Base-by-base conservation (phyloP, 2,113 vertebrate genomes). In the Benitochromis conjunctus region DNA sequence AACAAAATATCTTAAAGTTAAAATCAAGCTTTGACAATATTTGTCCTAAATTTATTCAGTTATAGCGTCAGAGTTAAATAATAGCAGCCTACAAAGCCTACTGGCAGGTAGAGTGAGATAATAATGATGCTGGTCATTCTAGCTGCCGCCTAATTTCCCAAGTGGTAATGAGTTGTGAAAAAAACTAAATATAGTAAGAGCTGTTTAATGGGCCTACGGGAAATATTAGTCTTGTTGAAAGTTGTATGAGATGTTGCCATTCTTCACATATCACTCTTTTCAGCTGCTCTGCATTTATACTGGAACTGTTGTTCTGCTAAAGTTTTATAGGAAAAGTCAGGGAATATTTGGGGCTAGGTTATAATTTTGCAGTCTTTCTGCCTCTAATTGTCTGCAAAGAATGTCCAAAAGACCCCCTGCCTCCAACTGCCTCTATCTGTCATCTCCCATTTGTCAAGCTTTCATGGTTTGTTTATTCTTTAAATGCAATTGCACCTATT, bases 381-480 rank as follows among this genome's bases (percentile, higher is more conserved):
- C 14, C 36, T 46, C 36, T 43, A 5, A 62, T 46, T 41, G 41
- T 55, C 84, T 9, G 74, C 48, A 71, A 43, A 36, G 62, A 80
- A n/a, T 1, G 6, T 76, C 78, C 38, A 29, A 41, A 41, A 79
- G 53, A 79, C n/a, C 21, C 36, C 54, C 55, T 43, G 36, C 38
- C 24, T 13, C 21, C 16, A n/a, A 80, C 36, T 46, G 69, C 43
- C 41, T 53, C 71, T 86, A 58, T 87, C 86, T 82, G 84, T 71
- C 66, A 48, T 71, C 85, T 89, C 71, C 12, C 76, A 87, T 94
- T 93, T 91, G 92, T 94, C 92, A 94, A 89, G 92, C 92, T 83
- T 82, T 88, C 83, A 88, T 94, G 93, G 88, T 92, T 95, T 93
- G 93, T 95, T 84, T 94, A 48, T 94, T 51, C 43, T 94, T 95